These are phyloP conservation scores for Psilopsiagon aymara DNA, from an alignment of 2,113 vertebrate genomes.

Conservation along the genomic window DNA sequence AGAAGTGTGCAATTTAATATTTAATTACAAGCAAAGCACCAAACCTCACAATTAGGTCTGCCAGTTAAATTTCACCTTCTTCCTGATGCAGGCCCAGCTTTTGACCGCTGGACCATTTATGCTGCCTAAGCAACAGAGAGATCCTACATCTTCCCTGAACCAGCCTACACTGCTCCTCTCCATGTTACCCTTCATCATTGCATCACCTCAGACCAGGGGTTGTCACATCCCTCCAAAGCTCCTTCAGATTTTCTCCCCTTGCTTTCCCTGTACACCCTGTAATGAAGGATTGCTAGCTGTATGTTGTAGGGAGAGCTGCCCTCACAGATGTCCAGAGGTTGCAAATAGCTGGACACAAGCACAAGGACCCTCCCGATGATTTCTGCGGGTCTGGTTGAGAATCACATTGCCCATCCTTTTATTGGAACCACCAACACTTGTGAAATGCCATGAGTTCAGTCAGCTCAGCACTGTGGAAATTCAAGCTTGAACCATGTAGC, in stretches of 20 bases:
- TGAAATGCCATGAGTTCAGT: not conserved
- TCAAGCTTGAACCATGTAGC: not conserved
- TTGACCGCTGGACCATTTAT: not conserved
- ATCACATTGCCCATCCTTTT: not conserved
- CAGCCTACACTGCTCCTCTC: not conserved
- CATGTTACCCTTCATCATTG: rapidly evolving
- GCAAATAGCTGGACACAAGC: not conserved
- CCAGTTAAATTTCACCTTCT: conserved; percentile 9
- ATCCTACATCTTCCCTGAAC: not conserved
- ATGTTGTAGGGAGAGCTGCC: not conserved
- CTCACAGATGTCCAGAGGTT: not conserved
- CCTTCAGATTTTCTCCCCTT: not conserved
- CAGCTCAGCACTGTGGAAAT: not conserved
- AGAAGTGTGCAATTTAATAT: not conserved
- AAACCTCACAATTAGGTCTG: conserved; percentile 40
- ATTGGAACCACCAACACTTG: not conserved
- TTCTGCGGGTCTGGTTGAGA: not conserved
- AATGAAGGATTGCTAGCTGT: not conserved
- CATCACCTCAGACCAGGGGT: not conserved
- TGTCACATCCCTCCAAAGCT: not conserved
- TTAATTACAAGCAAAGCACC: not conserved
- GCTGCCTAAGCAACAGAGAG: not conserved
- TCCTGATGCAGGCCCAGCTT: not conserved
- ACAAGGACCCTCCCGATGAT: not conserved
- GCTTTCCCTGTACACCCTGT: not conserved